Conservation (phyloP, 2,113 vertebrate species). For the Aldabrachelys gigantea region DNA sequence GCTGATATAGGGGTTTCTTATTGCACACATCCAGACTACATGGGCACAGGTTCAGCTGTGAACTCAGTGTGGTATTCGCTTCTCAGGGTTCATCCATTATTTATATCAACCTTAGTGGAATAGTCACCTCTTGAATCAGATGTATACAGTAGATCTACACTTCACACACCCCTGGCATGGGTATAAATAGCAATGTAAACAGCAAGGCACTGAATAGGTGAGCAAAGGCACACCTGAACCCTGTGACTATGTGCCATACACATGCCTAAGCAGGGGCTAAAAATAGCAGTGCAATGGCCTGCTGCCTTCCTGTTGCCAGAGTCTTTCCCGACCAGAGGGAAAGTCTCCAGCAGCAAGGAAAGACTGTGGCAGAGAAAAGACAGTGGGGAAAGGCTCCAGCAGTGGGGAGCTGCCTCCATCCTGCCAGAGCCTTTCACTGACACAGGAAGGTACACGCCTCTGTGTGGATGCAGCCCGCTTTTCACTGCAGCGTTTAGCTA, state of each 20-base stretch:
- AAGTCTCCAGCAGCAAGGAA: neutral
- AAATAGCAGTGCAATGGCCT: neutral
- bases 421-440: neutral
- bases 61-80: neutral
- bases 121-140: constrained; percentile 16
- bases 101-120: neutral
- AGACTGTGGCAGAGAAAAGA: neutral
- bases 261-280: neutral
- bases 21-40: neutral
- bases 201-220: neutral
- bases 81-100: neutral
- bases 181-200: neutral
- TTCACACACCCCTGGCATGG: neutral
- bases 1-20: neutral
- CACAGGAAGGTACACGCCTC: neutral
- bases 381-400: neutral
- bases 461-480: neutral
- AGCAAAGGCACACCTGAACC: neutral
- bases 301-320: neutral
- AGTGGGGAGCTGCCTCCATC: neutral
- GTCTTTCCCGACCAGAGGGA: neutral
- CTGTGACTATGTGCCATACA: neutral
- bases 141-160: neutral
- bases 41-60: neutral
- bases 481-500: neutral